Base-by-base conservation (phyloP, 2,113 vertebrate genomes). In the Globicephala melas region DNA sequence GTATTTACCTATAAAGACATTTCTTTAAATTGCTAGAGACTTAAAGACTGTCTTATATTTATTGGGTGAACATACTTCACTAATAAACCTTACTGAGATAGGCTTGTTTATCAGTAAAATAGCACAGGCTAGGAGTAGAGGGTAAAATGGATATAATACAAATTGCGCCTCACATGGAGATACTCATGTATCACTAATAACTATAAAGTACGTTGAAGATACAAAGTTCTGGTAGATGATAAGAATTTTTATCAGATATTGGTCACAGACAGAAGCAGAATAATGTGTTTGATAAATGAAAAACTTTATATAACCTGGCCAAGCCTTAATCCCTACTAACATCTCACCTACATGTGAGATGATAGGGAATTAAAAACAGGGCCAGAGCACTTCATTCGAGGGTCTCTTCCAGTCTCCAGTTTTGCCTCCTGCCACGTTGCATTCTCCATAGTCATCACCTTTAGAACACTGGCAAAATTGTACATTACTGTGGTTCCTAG, bases 141-240 rank as follows among this genome's bases (percentile, higher is more conserved):
- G 7, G 0, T 17, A 28, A 31, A 80, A 70, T 26, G 9, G 8
- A 36, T 83, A 65, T 63, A 85, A 50, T 71, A 63, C 28, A 76
- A 89, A 82, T 25, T n/a, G 33, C 74, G 25, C 4, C 3, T 60
- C 47, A 33, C 8, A 14, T 23, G 28, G 9, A 92, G 77, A 95
- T 28, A 38, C 28, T 74, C 26, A 21, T 31, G 8, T 33, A 50
- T 91, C 67, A 55, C 14, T 55, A 86, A 74, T 58, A 70, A 53
- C 81, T 85, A n/a, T 11, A 31, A 90, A 81, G 20, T 36, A 76
- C 31, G 13, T 67, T 60, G 60, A 96, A 96, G 94, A 84, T 92
- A 79, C 44, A 81, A 41, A 77, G 14, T 88, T 5, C 55, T 67
- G 31, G 47, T n/a, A 94, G 95, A 14, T 63, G 58, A 38, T 79